Percentiles rank a stretch among this genome's conserved stretches.
Conservation (phyloP, 2,797 vertebrate genomes). For the Smutsia gigantea region DNA sequence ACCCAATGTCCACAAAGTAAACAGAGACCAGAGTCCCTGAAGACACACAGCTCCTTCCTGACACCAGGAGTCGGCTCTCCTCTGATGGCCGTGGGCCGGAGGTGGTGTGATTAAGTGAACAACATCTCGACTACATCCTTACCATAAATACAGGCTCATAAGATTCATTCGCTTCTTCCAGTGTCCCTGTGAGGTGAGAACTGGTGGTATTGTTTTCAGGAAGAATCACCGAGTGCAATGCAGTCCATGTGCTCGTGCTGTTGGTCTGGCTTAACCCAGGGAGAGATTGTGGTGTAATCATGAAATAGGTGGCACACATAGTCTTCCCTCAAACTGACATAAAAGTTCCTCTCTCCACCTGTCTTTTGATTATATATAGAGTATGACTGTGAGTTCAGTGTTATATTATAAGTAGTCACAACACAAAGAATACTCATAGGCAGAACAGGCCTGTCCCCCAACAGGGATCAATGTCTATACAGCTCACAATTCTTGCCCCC, state of each 20-base stretch:
- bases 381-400: not conserved
- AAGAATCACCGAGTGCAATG: not conserved
- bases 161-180: not conserved
- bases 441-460: not conserved
- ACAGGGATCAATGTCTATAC: not conserved
- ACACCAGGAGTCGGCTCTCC: not conserved
- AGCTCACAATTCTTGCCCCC: not conserved
- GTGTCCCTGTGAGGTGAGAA: not conserved
- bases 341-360: not conserved
- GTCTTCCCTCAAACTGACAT: not conserved
- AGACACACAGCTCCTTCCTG: too few species aligned
- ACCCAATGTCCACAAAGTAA: not conserved
- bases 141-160: not conserved
- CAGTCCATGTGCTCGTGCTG: not conserved
- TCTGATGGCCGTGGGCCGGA: not conserved
- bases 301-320: not conserved
- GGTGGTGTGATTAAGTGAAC: not conserved
- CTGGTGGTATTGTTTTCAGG: not conserved
- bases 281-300: not conserved
- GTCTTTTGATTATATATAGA: not conserved
- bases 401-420: not conserved
- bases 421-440: not conserved
- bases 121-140: not conserved
- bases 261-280: not conserved
- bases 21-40: not conserved